phyloP scores from a whole-genome alignment of 1,140 invertebrate species.

The Asobara japonica region DNA sequence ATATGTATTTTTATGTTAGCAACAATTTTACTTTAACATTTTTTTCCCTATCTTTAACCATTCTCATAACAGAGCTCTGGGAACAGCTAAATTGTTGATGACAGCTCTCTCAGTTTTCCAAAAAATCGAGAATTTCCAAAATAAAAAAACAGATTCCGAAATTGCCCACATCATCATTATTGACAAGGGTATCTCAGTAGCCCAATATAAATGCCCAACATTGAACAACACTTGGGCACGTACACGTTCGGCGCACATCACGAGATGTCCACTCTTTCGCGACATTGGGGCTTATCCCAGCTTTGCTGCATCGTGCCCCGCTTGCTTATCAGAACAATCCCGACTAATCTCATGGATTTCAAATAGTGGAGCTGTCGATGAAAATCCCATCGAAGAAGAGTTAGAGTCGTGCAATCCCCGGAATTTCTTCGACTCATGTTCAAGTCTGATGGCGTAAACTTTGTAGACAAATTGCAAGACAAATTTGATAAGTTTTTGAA shows the following conservation, averaged over 20 bases:
- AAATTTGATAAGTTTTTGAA: neutral
- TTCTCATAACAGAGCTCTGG: too few species aligned
- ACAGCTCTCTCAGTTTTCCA: too few species aligned
- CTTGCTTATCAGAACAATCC: constrained; percentile 60
- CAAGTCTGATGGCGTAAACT: neutral
- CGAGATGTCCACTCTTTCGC: constrained; percentile 42
- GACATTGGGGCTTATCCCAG: constrained; percentile 51
- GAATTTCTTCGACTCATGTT: neutral
- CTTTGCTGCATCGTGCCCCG: constrained; percentile 57
- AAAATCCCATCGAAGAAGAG: constrained; percentile 12
- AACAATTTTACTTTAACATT: too few species aligned
- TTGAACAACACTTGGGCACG: neutral
- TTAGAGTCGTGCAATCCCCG: neutral
- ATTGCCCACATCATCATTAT: too few species aligned
- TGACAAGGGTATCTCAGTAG: too few species aligned
- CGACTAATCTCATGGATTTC: too few species aligned
- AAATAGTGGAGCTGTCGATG: constrained; percentile 10
- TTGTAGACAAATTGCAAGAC: neutral
- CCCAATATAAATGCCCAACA: neutral
- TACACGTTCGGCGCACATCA: neutral
- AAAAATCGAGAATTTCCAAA: too few species aligned
- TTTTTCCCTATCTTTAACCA: too few species aligned
- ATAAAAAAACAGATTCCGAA: too few species aligned
- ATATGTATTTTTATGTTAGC: too few species aligned
- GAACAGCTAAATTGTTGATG: too few species aligned